phyloP scores from a whole-genome alignment of 2,888 invertebrate species.

The Xanthia icteritia region DNA sequence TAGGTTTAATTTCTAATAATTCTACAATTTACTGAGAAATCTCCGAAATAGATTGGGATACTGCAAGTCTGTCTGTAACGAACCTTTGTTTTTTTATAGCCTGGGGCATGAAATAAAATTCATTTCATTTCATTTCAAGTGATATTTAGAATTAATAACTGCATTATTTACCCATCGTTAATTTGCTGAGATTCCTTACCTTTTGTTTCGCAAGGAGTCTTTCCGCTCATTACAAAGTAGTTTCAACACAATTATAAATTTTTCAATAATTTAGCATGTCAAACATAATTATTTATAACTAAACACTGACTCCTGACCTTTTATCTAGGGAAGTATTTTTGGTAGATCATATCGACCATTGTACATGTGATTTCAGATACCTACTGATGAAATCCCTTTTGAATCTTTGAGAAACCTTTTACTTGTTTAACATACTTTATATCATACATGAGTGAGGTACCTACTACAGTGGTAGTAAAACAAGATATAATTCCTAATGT shows the following conservation, averaged over 20 bases:
- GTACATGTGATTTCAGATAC: background rate
- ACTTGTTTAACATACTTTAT: background rate
- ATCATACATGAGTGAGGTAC: background rate
- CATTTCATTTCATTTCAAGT: conserved; percentile 2
- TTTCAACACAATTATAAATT: background rate
- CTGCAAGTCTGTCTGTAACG: conserved; percentile 13
- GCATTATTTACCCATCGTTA: background rate
- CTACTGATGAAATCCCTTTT: background rate
- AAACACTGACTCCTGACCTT: background rate
- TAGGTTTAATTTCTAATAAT: conserved; percentile 17
- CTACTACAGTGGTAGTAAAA: background rate
- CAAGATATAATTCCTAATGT: background rate
- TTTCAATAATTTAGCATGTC: background rate
- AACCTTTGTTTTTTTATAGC: conserved; percentile 36
- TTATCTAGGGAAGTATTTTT: background rate
- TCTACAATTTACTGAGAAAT: conserved; percentile 12
- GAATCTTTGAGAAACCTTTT: background rate
- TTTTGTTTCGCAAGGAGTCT: background rate
- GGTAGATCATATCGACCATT: background rate
- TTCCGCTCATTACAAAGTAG: background rate
- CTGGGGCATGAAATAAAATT: conserved; percentile 36
- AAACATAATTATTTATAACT: background rate
- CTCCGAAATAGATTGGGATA: conserved; percentile 9
- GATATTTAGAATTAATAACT: conserved; percentile 5
- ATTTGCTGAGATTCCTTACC: background rate